These are phyloP conservation scores for Himalopsyche tibetana DNA, from an alignment of 2,888 invertebrate genomes.

Conservation along the genomic window DNA sequence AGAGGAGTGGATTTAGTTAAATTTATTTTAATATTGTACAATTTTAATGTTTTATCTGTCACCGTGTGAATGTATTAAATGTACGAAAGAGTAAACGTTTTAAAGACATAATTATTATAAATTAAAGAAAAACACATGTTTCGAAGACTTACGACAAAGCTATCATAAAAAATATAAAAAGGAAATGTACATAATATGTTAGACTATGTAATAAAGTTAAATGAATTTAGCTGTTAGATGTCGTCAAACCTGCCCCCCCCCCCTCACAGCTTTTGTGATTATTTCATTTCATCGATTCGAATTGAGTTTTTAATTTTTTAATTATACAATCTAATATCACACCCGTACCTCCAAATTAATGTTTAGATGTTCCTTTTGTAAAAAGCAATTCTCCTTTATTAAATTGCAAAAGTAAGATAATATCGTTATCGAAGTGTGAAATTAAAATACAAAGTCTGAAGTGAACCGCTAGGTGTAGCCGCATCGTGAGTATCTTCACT, in stretches of 20 bases:
- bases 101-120: constrained; percentile 43
- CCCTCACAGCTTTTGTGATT: background rate
- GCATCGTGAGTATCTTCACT: constrained; percentile 20
- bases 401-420: no score
- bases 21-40: constrained; percentile 54
- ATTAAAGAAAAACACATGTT: constrained; percentile 46
- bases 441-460: constrained; percentile 34
- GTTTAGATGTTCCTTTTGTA: constrained; percentile 5
- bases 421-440: background rate
- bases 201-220: constrained; percentile 18
- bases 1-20: constrained; percentile 44
- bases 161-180: constrained; percentile 50
- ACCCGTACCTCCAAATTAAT: background rate
- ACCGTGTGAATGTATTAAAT: constrained; percentile 43
- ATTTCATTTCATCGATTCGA: background rate
- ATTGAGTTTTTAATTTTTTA: background rate
- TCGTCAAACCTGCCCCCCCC: background rate
- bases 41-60: constrained; percentile 44
- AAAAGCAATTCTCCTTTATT: background rate
- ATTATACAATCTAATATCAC: background rate
- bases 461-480: background rate
- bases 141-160: constrained; percentile 59
- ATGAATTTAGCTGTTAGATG: constrained; percentile 51
- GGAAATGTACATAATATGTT: constrained; percentile 55
- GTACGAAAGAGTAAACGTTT: constrained; percentile 49